These are phyloP conservation scores for Drosophila neutralis DNA, from an alignment of 2,888 invertebrate species.

Conservation along the genomic window DNA sequence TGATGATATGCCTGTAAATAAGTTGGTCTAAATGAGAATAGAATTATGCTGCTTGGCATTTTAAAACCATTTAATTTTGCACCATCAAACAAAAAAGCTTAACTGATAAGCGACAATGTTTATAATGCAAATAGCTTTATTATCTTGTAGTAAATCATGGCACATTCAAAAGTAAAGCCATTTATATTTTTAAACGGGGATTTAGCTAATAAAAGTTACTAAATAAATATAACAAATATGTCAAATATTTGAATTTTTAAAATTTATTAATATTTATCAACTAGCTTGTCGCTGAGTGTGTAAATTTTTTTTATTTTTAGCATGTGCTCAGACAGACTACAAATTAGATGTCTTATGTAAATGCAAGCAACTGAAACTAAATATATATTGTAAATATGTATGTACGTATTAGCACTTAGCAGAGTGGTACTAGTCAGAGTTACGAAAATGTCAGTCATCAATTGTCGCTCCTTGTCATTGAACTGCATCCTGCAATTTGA, in stretches of 20 bases:
- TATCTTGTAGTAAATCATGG: background rate
- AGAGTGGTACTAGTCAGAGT: background rate
- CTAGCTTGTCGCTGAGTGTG: no score
- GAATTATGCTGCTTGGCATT: background rate
- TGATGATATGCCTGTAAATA: background rate
- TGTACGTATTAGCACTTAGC: no score
- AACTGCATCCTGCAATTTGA: conserved; percentile 51
- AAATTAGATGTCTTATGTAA: conserved; percentile 5
- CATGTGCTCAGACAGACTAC: no score
- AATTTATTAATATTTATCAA: background rate
- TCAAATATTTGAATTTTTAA: background rate
- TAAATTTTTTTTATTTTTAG: no score
- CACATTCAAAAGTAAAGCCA: background rate
- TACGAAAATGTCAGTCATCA: background rate
- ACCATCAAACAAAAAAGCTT: rapidly evolving
- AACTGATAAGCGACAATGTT: background rate
- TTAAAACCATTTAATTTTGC: background rate
- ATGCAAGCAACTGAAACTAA: conserved; percentile 21
- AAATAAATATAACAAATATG: no score
- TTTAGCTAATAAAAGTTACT: background rate
- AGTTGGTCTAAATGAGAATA: background rate
- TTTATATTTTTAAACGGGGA: background rate
- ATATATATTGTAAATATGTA: background rate
- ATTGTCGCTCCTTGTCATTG: conserved; percentile 50
- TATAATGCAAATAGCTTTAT: background rate